Base-by-base conservation (phyloP, 2,797 vertebrate species). In the Platalea minor region DNA sequence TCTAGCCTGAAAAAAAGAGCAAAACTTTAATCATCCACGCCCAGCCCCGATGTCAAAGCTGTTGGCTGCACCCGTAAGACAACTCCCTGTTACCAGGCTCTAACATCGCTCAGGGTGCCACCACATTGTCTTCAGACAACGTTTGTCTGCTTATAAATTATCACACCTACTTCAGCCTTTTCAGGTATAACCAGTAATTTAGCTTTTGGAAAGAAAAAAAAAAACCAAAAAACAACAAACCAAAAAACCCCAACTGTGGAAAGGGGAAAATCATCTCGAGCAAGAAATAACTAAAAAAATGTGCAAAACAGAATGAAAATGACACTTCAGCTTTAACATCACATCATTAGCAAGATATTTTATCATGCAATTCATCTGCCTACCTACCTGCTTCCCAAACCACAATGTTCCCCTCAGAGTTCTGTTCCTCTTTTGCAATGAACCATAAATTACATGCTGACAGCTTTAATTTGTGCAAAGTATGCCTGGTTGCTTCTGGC, bases 361-460 rank as follows among this genome's bases (percentile, higher is more conserved):
- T 73, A 85, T 80, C 88, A 92, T 54, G 53, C 91, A 91, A 96
- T 97, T 97, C 97, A 79, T 64, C 93, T 93, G 78, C 95, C 93
- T 79, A 88, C 97, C 95, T 95, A 91, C 97, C 97, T 96, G 94
- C 96, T 96, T 92, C 96, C 96, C 95, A 89, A 87, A 93, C 96
- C 92, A 59, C 50, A 18, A 61, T 43, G 79, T 93, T 95, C 97
- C 96, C 92, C 46, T 75, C 53, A 85, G 83, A 89, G 94, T 95
- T 53, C 67, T 86, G 85, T 91, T 97, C 94, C 98, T 93, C 74
- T 96, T 94, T 95, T 70, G 83, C 97, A 96, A 93, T 82, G 97
- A 97, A 97, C 98, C 98, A 95, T 98, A 97, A 98, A 98, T 98
- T 98, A 97, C 98, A 97, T 51, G 97, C 98, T 98, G 98, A 97